These are phyloP conservation scores for Zophobas morio DNA, from an alignment of 1,140 invertebrate species.

Conservation along the genomic window DNA sequence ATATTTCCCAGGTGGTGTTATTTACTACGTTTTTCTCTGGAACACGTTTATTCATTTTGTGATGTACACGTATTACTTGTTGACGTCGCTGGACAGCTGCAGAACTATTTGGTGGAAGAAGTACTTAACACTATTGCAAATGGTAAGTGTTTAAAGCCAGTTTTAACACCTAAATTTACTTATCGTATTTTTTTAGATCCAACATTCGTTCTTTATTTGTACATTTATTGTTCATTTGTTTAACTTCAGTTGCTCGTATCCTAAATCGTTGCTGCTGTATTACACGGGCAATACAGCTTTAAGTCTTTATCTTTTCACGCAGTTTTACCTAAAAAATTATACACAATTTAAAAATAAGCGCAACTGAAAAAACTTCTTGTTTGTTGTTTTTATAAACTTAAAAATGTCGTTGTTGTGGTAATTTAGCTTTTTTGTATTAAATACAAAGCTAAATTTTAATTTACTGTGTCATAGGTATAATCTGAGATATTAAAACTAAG, in stretches of 20 bases:
- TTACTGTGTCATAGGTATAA: too few species aligned
- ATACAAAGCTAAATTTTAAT: too few species aligned
- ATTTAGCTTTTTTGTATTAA: too few species aligned
- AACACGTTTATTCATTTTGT: conserved; percentile 84
- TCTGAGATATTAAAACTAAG: too few species aligned
- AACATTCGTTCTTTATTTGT: background rate
- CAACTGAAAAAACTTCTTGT: too few species aligned
- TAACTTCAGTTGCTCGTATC: background rate
- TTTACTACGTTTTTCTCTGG: conserved; percentile 74
- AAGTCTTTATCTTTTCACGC: too few species aligned
- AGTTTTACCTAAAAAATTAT: too few species aligned
- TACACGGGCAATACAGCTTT: background rate
- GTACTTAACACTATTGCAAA: conserved; percentile 77
- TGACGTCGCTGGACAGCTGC: conserved; percentile 76
- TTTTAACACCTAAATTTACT: background rate
- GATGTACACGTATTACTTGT: conserved; percentile 88
- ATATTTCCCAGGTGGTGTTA: conserved; percentile 77
- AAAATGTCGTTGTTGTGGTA: too few species aligned
- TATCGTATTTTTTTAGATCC: background rate
- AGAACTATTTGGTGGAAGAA: conserved; percentile 82
- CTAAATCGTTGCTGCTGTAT: background rate
- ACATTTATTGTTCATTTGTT: background rate
- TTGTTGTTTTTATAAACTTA: too few species aligned
- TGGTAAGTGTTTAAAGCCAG: conserved; percentile 5
- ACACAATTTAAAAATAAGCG: too few species aligned